Percentiles rank a stretch among this genome's conserved stretches.
phyloP scores from a whole-genome alignment of 2,888 invertebrate genomes.

The Clostera curtula region DNA sequence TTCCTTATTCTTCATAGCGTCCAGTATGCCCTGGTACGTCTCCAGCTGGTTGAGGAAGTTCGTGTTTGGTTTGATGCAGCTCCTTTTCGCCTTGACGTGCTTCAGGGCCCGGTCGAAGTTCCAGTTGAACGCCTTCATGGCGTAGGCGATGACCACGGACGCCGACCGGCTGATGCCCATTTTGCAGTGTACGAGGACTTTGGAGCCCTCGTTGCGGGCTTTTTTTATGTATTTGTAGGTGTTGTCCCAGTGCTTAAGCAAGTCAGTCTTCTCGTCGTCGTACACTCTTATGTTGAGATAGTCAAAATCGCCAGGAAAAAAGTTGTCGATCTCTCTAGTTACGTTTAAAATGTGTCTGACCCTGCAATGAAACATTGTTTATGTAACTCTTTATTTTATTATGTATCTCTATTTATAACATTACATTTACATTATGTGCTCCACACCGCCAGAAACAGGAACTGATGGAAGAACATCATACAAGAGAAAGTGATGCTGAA shows the following conservation, averaged over 20 bases:
- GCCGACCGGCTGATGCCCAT: slow-evolving; percentile 99
- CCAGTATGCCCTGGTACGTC: slow-evolving; percentile 96
- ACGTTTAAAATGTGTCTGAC: slow-evolving; percentile 98
- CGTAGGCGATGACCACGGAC: slow-evolving; percentile 97
- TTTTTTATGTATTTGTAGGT: slow-evolving; percentile 97
- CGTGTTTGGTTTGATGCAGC: slow-evolving; percentile 96
- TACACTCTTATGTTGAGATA: slow-evolving; percentile 97
- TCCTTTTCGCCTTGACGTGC: slow-evolving; percentile 92
- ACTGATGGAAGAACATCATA: too few relatives aligned
- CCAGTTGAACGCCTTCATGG: slow-evolving; percentile 98
- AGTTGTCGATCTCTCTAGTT: slow-evolving; percentile 98
- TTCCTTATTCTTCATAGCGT: slow-evolving; percentile 96
- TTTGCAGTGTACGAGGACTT: slow-evolving; percentile 98
- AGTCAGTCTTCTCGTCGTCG: slow-evolving; percentile 97
- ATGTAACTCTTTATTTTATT: too few relatives aligned
- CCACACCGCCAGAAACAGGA: too few relatives aligned
- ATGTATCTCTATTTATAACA: too few relatives aligned
- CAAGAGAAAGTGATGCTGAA: neutral
- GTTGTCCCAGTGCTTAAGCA: slow-evolving; percentile 97
- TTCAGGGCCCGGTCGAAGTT: slow-evolving; percentile 90
- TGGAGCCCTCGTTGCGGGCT: slow-evolving; percentile 91
- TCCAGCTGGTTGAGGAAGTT: slow-evolving; percentile 96
- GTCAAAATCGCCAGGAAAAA: slow-evolving; percentile 97
- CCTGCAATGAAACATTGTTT: slow-evolving; percentile 71
- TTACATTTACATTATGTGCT: too few relatives aligned